These are phyloP conservation scores for Cynocephalus volans DNA, from an alignment of 2,113 vertebrate genomes.

Conservation along the genomic window DNA sequence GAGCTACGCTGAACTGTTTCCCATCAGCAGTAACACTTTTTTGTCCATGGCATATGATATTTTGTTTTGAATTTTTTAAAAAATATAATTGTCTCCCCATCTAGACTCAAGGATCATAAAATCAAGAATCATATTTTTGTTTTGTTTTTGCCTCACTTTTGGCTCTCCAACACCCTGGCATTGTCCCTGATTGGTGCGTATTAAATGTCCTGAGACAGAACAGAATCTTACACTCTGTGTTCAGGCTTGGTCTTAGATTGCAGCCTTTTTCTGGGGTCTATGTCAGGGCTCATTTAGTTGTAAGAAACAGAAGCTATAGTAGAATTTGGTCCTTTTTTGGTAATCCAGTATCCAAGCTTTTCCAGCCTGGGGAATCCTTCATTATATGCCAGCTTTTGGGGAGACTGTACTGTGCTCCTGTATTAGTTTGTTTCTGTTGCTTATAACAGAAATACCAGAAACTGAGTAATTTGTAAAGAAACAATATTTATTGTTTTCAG, in stretches of 20 bases:
- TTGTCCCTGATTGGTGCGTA: background rate
- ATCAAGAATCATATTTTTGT: background rate
- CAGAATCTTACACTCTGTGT: conserved; percentile 11
- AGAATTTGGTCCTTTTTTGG: conserved; percentile 14
- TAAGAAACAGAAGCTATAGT: background rate
- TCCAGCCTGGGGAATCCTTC: background rate
- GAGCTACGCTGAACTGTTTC: background rate
- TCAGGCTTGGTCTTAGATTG: background rate
- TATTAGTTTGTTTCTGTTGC: no score
- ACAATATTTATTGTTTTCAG: no score
- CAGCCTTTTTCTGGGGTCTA: background rate
- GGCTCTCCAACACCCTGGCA: background rate
- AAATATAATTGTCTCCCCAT: background rate
- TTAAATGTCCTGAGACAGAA: background rate
- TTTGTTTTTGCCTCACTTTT: background rate
- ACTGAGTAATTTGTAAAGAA: no score
- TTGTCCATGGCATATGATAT: background rate
- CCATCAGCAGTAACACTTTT: background rate
- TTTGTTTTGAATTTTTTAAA: conserved; percentile 11
- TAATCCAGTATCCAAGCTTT: background rate
- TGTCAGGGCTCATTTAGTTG: background rate
- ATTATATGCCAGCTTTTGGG: background rate
- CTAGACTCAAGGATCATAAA: background rate
- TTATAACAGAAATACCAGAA: no score
- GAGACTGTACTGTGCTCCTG: background rate